Evolutionary conservation across 2,888 invertebrate species (phyloP).

Genomic region (Heliconius erato): DNA sequence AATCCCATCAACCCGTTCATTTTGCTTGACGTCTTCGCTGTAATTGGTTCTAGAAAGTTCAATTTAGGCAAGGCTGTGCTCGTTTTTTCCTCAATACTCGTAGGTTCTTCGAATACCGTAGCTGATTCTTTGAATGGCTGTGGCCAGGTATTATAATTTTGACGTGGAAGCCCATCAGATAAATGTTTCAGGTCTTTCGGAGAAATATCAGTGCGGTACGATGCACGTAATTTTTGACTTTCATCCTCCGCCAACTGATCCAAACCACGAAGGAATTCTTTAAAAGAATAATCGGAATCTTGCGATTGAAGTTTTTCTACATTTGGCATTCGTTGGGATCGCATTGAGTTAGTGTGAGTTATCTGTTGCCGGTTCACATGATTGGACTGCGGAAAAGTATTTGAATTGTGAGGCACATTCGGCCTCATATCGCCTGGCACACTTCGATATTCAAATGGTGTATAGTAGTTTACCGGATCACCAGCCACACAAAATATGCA

Average conservation of each 20-base stretch:
- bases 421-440: slow-evolving; percentile 47
- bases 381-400: slow-evolving; percentile 46
- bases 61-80: slow-evolving; percentile 50
- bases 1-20: slow-evolving; percentile 70
- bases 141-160: slow-evolving; percentile 39
- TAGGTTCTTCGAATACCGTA: slow-evolving; percentile 28
- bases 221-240: slow-evolving; percentile 35
- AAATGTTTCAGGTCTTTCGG: slow-evolving; percentile 4
- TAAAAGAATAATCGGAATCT: slow-evolving; percentile 56
- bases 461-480: slow-evolving; percentile 62
- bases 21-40: slow-evolving; percentile 69
- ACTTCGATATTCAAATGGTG: slow-evolving; percentile 64
- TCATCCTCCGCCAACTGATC: slow-evolving; percentile 54
- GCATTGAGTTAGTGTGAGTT: slow-evolving; percentile 47
- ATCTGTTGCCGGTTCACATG: slow-evolving; percentile 49
- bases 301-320: slow-evolving; percentile 50
- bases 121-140: slow-evolving; percentile 35
- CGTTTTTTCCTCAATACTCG: slow-evolving; percentile 31
- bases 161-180: slow-evolving; percentile 25
- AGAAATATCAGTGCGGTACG: slow-evolving; percentile 20
- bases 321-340: slow-evolving; percentile 46
- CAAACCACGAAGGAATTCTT: slow-evolving; percentile 61
- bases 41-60: slow-evolving; percentile 66
- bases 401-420: slow-evolving; percentile 47
- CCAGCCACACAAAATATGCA: slow-evolving; percentile 53